A percentile compares a stretch with the other conserved stretches of the same genome.
Evolutionary conservation across 1,140 invertebrate genomes (phyloP).

Genomic region (Neodiprion virginianus): DNA sequence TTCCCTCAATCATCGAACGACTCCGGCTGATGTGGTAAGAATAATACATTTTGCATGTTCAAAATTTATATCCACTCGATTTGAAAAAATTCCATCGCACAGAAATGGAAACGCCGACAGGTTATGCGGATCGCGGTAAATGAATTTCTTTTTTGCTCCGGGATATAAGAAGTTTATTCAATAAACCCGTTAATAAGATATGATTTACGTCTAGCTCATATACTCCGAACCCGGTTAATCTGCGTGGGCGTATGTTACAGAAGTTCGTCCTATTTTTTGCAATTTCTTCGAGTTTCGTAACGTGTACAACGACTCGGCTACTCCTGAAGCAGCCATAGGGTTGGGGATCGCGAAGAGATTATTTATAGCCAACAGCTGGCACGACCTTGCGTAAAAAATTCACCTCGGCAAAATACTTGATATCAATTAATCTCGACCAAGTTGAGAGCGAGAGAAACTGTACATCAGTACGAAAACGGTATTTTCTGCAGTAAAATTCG

Average conservation of each 20-base stretch:
- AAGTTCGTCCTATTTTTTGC: background rate
- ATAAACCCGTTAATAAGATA: background rate
- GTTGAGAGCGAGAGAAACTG: background rate
- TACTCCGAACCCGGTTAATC: background rate
- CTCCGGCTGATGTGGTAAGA: background rate
- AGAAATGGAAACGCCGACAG: no score
- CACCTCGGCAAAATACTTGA: background rate
- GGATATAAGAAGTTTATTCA: background rate
- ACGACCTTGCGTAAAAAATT: background rate
- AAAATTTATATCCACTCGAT: no score
- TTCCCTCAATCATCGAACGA: background rate
- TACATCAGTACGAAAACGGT: background rate
- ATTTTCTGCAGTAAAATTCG: background rate
- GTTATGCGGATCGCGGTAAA: no score
- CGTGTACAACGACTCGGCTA: background rate
- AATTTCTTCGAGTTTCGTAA: background rate
- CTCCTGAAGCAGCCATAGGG: background rate
- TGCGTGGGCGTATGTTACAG: background rate
- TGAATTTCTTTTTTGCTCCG: no score
- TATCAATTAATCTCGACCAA: background rate
- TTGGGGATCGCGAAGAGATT: background rate
- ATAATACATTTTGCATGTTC: background rate
- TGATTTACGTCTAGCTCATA: background rate
- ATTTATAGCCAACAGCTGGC: background rate
- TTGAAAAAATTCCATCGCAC: no score